Base-by-base conservation (phyloP, 2,888 invertebrate genomes). In the Orchesellides sinensis region DNA sequence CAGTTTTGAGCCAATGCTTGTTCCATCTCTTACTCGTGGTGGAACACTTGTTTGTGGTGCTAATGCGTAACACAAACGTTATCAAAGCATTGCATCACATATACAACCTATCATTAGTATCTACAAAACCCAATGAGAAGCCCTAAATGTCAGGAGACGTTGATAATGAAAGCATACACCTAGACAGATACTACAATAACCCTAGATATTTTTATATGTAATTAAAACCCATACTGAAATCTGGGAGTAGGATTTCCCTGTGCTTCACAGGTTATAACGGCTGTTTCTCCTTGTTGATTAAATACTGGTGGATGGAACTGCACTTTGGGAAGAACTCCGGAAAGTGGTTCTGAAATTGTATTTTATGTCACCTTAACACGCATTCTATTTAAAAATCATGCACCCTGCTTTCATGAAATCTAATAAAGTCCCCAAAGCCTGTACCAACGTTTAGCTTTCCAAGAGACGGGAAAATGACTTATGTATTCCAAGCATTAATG, bases 1-100 rank as follows among this genome's bases (percentile, higher is more conserved):
- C 23, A 80, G 79, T 59, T 83, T 86, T 1, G 86, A 84, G 19
- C 86, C 87, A 23, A 86, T 83, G 52, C 83, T 84, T 52, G 85
- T 84, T 29, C 85, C 86, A 83, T 88, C 88, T 59, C 84, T 75
- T 14, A 85, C 85, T 79, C 72, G 87, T 14, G 88, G 88, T 14
- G 84, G 75, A 27, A 87, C 85, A 45, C 85, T 86, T 40, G 88
- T 85, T 49, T 85, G 86, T 21, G 88, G 88, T 21, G 84, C 88
- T 78, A 52, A n/a, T 74, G 68, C 66, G 40, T 32, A 35, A 54
- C 12, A 25, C 12, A 12, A 12, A 35, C 12, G 40, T 12, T n/a
- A n/a, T n/a, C n/a, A n/a, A 49, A 17, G 8, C 17, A n/a, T 49
- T 17, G 5, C 49, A 10, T 49, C 17, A 61, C 21, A 5, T 3